Evolutionary conservation across 64 coral and sea anemone species (phyloP), one percentile per base, ranked within the genome.

Genomic region (Acropora tenuis): DNA sequence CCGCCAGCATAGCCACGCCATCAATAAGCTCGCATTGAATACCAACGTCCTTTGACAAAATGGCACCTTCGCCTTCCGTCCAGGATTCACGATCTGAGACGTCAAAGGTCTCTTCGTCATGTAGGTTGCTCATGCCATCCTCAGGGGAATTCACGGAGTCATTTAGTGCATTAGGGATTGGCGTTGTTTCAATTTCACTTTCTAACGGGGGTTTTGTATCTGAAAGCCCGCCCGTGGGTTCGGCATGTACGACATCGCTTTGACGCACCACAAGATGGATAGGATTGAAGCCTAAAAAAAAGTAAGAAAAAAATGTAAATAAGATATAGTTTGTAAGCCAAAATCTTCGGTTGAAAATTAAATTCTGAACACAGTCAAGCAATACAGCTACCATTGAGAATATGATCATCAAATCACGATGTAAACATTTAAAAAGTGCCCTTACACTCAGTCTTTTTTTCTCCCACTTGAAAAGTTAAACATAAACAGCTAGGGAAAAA

Each of bases 21-120:
- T 93, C 91, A 59, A 48, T 60, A 76, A 87, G 73, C 7, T 87
- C 77, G 18, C 91, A 93, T 30, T 93, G 91, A 50, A 93, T 43
- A 44, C 82, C 83, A 72, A 87, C 59, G 42, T 93, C 84, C 17
- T 48, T 71, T 16, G 44, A 85, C 3, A 49, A 49, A 69, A 44
- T 3, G 48, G 16, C 61, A 69, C 5, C 41, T 48, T 48, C 44
- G 4, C 40, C 82, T 1, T 1, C 45, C 13, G 7, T 46, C 82
- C 44, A 49, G 1, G 65, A 82, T 8, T 57, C 49, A 9, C 8
- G 7, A 71, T 30, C 46, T 49, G 65, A 48, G 19, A 71, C 16
- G 18, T n/a, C 43, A 48, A 47, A 40, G 41, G 61, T 17, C 18
- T 19, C 7, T 18, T 19, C 7, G 44, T 20, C 41, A 7, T 20